Evolutionary conservation across 2,888 invertebrate species (phyloP).

Genomic region (Lathronympha strigana): DNA sequence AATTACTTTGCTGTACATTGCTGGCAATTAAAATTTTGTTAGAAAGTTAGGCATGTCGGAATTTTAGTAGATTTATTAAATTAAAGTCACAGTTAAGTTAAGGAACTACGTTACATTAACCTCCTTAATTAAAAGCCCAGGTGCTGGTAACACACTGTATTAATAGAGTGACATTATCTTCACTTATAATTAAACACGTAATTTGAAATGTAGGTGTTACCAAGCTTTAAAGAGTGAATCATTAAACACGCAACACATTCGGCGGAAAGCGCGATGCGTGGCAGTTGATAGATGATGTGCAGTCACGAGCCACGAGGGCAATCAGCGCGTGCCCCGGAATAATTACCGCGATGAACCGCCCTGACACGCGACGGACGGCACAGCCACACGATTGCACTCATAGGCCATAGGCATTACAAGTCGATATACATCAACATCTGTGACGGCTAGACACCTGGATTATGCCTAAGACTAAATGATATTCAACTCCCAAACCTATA

Average conservation of each 20-base stretch:
- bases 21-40: too few species aligned
- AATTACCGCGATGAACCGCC: conserved; percentile 69
- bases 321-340: conserved; percentile 62
- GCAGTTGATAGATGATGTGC: conserved; percentile 43
- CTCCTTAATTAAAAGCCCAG: too few species aligned
- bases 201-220: not conserved
- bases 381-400: conserved; percentile 41
- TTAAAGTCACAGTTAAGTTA: too few species aligned
- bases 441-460: not conserved
- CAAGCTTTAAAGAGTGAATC: not conserved
- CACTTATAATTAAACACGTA: not conserved
- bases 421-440: not conserved
- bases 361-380: conserved; percentile 58
- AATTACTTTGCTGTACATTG: too few species aligned
- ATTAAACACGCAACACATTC: conserved; percentile 10
- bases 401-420: not conserved
- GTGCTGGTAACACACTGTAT: too few species aligned
- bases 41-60: too few species aligned
- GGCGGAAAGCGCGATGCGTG: conserved; percentile 19
- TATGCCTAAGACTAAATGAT: too few species aligned
- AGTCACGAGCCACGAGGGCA: conserved; percentile 45
- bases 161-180: too few species aligned
- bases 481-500: too few species aligned
- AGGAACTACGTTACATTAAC: too few species aligned
- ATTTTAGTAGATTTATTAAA: too few species aligned